A percentile compares a stretch with the other conserved stretches of the same genome.
These are phyloP conservation scores for Anthophora plumipes DNA, from an alignment of 2,888 invertebrate genomes.

Conservation along the genomic window DNA sequence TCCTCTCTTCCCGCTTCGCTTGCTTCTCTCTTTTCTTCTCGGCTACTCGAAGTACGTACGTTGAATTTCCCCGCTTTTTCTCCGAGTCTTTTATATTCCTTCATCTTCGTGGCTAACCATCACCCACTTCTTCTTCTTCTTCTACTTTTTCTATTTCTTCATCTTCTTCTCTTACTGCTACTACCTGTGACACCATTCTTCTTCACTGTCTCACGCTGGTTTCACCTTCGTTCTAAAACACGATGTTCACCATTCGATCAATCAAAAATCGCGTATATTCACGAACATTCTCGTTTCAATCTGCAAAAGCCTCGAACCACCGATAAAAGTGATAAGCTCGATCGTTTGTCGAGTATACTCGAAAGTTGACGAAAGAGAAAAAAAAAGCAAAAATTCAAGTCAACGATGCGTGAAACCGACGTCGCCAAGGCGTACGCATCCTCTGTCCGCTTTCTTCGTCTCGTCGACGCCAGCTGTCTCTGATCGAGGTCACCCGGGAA, in stretches of 20 bases:
- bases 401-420: constrained; percentile 51
- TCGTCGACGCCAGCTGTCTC: constrained; percentile 13
- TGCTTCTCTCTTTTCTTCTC: constrained; percentile 71
- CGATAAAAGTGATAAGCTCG: neutral
- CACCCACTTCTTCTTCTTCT: constrained; percentile 21
- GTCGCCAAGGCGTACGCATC: constrained; percentile 19
- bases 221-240: constrained; percentile 54
- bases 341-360: neutral
- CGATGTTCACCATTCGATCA: neutral
- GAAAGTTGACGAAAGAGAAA: neutral
- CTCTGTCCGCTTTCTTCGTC: constrained; percentile 50
- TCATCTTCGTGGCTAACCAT: constrained; percentile 40
- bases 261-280: neutral
- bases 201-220: constrained; percentile 51
- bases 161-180: constrained; percentile 2
- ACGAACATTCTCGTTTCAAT: neutral
- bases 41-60: constrained; percentile 65
- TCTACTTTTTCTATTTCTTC: neutral
- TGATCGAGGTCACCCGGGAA: constrained; percentile 64
- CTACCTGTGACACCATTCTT: constrained; percentile 5
- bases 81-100: constrained; percentile 57
- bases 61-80: constrained; percentile 56
- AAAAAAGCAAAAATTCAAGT: neutral
- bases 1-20: constrained; percentile 71
- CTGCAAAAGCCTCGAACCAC: neutral